Percentiles rank a stretch among this genome's conserved stretches.
Conservation (phyloP, 2,113 vertebrate species). For the Zingel zingel region DNA sequence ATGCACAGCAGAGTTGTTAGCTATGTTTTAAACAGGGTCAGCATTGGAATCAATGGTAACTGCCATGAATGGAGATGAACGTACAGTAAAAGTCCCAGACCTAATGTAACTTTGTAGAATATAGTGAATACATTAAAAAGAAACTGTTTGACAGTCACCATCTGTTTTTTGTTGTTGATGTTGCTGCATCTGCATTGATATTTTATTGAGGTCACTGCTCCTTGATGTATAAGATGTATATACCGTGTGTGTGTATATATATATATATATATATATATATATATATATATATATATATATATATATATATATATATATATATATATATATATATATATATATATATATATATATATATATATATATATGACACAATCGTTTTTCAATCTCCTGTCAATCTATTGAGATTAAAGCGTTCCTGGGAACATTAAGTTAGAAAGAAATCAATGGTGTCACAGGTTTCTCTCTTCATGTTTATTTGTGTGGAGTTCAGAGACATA, state of each 20-base stretch:
- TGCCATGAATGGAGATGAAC: neutral
- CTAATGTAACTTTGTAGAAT: neutral
- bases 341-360: no score
- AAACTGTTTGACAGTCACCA: neutral
- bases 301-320: no score
- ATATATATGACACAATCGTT: no score
- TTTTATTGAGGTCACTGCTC: neutral
- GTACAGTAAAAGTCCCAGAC: neutral
- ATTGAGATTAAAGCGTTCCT: conserved; percentile 4
- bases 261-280: no score
- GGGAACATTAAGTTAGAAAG: neutral
- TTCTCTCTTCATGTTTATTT: conserved; percentile 10
- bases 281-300: no score
- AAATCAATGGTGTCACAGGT: neutral
- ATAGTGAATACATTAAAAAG: neutral
- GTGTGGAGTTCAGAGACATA: conserved; percentile 33
- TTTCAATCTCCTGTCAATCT: neutral
- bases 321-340: no score
- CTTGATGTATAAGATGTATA: neutral
- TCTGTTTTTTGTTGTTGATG: neutral
- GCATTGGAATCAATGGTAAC: neutral
- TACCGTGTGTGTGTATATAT: no score
- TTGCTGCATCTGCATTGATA: neutral
- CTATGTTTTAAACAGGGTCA: neutral
- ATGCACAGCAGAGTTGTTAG: neutral